phyloP scores from a whole-genome alignment of 2,888 invertebrate genomes.

The Choreutis nemorana region DNA sequence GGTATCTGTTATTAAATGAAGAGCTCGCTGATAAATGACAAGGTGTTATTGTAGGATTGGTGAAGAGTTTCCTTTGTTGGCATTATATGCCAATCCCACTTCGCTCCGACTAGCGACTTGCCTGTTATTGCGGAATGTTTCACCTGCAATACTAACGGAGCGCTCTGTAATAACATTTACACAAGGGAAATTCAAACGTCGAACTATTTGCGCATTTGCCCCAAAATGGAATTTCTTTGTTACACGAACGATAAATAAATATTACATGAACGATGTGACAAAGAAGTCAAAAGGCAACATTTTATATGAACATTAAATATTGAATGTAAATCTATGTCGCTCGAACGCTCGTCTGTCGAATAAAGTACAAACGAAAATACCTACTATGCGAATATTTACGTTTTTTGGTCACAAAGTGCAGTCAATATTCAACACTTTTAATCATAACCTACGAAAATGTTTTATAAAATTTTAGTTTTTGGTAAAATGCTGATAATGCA shows the following conservation, averaged over 20 bases:
- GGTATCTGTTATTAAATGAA: too few relatives aligned
- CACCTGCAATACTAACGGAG: constrained; percentile 39
- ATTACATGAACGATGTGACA: constrained; percentile 51
- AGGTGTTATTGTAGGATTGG: too few relatives aligned
- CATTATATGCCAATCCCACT: constrained; percentile 28
- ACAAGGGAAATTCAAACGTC: constrained; percentile 61
- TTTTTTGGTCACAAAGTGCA: too few relatives aligned
- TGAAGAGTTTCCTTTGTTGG: constrained; percentile 13
- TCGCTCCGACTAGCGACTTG: constrained; percentile 20
- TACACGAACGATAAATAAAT: constrained; percentile 54
- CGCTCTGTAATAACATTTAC: constrained; percentile 58
- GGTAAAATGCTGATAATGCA: neutral
- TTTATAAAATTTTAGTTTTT: too few relatives aligned
- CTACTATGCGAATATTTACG: neutral
- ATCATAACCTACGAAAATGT: too few relatives aligned
- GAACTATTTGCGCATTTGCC: constrained; percentile 58
- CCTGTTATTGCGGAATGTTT: constrained; percentile 47
- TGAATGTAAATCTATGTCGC: too few relatives aligned
- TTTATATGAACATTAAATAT: constrained; percentile 31
- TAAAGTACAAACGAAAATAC: constrained; percentile 1
- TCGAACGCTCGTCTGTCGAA: too few relatives aligned
- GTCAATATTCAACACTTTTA: too few relatives aligned
- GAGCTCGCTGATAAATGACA: too few relatives aligned
- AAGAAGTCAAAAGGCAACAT: constrained; percentile 37
- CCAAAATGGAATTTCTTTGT: constrained; percentile 60